These are phyloP conservation scores for Odontothrips loti DNA, from an alignment of 2,888 invertebrate genomes.

Conservation along the genomic window DNA sequence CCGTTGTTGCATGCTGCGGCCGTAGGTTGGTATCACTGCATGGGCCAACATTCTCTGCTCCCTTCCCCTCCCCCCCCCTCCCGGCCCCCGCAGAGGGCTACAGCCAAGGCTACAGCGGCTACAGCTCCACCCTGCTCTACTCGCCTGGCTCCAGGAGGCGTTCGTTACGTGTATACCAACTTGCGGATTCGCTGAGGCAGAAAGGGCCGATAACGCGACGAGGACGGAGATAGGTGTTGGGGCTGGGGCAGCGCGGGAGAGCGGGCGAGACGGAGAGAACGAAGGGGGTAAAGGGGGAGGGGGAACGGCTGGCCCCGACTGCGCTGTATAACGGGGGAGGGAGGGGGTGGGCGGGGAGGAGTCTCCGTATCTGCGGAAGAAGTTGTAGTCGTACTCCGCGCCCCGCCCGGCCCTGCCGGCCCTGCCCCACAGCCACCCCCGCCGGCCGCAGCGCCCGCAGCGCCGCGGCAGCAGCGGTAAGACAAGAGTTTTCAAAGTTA, in stretches of 20 bases:
- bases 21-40: background rate
- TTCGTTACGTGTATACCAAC: slow-evolving; percentile 26
- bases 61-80: no score
- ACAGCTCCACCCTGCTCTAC: background rate
- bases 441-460: background rate
- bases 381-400: background rate
- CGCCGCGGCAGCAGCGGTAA: background rate
- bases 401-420: background rate
- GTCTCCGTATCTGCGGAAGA: slow-evolving; percentile 15
- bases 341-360: background rate
- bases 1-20: background rate
- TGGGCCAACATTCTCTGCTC: no score
- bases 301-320: slow-evolving; percentile 31
- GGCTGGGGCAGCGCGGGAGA: slow-evolving; percentile 32
- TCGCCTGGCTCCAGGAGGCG: slow-evolving; percentile 20
- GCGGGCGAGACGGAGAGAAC: slow-evolving; percentile 33
- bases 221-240: slow-evolving; percentile 37
- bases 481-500: slow-evolving; percentile 27
- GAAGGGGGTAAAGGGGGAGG: slow-evolving; percentile 30
- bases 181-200: slow-evolving; percentile 25
- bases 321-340: slow-evolving; percentile 20
- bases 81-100: no score
- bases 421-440: background rate
- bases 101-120: no score
- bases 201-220: slow-evolving; percentile 25